Percentiles rank a stretch among this genome's conserved stretches.
Evolutionary conservation across 2,113 vertebrate species (phyloP).

Genomic region (Tiliqua scincoides): DNA sequence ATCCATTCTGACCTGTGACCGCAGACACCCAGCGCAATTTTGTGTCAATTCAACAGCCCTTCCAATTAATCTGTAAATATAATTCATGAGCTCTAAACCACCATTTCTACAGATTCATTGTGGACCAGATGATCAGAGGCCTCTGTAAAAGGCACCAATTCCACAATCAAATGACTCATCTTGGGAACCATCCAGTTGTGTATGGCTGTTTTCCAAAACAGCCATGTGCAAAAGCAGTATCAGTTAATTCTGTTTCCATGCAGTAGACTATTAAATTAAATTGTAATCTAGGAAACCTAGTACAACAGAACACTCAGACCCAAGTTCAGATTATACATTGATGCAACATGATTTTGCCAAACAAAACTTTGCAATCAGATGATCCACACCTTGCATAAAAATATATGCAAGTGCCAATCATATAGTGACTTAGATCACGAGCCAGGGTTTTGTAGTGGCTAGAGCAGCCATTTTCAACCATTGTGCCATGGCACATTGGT

Average conservation of each 20-base stretch:
- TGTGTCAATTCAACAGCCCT: neutral
- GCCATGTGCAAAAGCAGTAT: neutral
- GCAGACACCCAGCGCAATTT: neutral
- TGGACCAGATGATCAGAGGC: neutral
- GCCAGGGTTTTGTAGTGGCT: no score
- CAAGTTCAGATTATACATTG: neutral
- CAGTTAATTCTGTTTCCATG: neutral
- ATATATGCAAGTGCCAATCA: neutral
- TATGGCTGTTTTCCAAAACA: neutral
- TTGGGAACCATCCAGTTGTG: neutral
- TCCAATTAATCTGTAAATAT: neutral
- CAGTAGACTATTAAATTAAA: neutral
- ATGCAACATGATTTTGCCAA: neutral
- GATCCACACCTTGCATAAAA: no score
- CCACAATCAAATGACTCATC: neutral
- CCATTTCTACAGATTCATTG: neutral
- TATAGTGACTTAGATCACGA: neutral
- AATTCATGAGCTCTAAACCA: neutral
- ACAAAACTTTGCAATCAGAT: neutral
- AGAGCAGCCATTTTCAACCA: no score
- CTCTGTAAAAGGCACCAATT: neutral
- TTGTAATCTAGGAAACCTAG: neutral
- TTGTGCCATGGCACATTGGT: no score
- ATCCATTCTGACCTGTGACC: neutral
- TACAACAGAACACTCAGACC: neutral